Evolutionary conservation across 1,140 invertebrate genomes (phyloP).

Genomic region (Zaprionus kolodkinae): DNA sequence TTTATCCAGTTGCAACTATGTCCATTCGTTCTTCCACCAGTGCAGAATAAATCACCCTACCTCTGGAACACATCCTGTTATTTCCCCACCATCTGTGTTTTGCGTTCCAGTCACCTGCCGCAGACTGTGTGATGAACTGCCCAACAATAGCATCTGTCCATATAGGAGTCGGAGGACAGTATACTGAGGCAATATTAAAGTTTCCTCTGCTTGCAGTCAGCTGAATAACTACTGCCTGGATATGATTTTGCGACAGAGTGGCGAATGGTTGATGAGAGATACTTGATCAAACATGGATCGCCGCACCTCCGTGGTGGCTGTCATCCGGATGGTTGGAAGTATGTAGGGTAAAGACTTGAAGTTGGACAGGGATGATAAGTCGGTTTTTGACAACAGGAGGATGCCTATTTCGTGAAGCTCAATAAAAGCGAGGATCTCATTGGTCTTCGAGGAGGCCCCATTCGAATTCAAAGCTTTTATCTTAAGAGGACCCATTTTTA

Average conservation of each 20-base stretch:
- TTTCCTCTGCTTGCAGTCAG: no score
- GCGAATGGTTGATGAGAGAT: background rate
- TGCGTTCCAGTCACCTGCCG: conserved; percentile 18
- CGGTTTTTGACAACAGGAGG: conserved; percentile 5
- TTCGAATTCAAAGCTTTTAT: conserved; percentile 6
- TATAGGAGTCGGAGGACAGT: no score
- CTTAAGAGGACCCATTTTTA: conserved; percentile 10
- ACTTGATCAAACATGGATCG: background rate
- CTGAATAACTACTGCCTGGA: no score
- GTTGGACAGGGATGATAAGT: background rate
- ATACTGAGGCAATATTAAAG: no score
- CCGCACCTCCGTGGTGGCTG: background rate
- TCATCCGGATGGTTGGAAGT: conserved; percentile 2
- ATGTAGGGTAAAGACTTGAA: background rate
- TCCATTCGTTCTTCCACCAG: background rate
- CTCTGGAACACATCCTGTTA: conserved; percentile 19
- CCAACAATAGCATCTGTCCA: no score
- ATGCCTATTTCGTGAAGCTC: background rate
- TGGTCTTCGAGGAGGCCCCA: background rate
- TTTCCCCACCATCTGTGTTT: conserved; percentile 27
- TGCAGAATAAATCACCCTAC: conserved; percentile 1
- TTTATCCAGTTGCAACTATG: no score
- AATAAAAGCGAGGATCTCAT: background rate
- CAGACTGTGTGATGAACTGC: no score
- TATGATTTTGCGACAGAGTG: no score